Evolutionary conservation across 2,888 invertebrate genomes (phyloP).

Genomic region (Junonia oenone): DNA sequence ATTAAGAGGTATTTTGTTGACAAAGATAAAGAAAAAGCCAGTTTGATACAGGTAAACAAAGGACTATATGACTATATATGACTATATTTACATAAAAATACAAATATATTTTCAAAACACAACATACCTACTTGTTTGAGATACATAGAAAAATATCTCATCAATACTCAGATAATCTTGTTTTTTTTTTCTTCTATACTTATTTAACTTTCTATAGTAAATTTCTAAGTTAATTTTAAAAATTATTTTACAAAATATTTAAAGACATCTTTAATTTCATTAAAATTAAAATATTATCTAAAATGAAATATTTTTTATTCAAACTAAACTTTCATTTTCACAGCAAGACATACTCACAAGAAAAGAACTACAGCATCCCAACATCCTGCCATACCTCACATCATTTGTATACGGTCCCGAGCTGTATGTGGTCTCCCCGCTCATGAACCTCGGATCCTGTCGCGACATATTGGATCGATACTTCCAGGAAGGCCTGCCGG

Average conservation of each 20-base stretch:
- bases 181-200: too few species aligned
- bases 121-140: too few species aligned
- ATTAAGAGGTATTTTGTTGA: slow-evolving; percentile 89
- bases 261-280: too few species aligned
- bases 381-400: slow-evolving; percentile 86
- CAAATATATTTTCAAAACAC: neutral
- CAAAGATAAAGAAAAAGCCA: slow-evolving; percentile 81
- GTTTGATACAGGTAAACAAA: slow-evolving; percentile 73
- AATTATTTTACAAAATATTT: too few species aligned
- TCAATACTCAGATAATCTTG: too few species aligned
- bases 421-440: slow-evolving; percentile 88
- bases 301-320: too few species aligned
- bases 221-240: too few species aligned
- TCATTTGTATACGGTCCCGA: slow-evolving; percentile 89
- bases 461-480: slow-evolving; percentile 87
- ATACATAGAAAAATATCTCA: too few species aligned
- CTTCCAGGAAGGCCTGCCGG: slow-evolving; percentile 89
- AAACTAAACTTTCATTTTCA: too few species aligned
- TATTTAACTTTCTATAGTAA: too few species aligned
- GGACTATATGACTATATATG: neutral
- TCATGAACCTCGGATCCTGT: slow-evolving; percentile 92
- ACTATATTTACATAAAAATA: neutral
- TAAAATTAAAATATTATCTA: too few species aligned
- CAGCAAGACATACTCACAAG: slow-evolving; percentile 89
- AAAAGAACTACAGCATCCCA: slow-evolving; percentile 87